A percentile compares a stretch with the other conserved stretches of the same genome.
Evolutionary conservation across 2,888 invertebrate genomes (phyloP).

Genomic region (Galerucella calmariensis): DNA sequence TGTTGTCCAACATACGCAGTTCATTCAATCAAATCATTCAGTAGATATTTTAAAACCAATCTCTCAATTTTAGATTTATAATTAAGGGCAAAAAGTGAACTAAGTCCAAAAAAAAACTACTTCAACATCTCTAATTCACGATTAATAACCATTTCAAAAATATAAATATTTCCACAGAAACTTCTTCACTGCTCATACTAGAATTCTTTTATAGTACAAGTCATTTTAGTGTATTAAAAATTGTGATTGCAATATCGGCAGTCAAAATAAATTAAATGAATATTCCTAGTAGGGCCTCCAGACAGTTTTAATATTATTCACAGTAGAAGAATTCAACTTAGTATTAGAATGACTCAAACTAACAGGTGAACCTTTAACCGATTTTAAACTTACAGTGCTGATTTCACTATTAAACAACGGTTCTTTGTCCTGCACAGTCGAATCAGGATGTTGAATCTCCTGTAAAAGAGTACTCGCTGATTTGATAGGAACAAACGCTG

Average conservation of each 20-base stretch:
- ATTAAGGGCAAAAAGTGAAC: too few relatives aligned
- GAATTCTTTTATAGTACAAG: too few relatives aligned
- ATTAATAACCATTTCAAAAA: too few relatives aligned
- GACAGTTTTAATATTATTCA: slow-evolving; percentile 74
- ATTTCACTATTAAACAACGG: slow-evolving; percentile 67
- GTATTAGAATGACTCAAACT: slow-evolving; percentile 65
- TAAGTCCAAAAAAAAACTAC: too few relatives aligned
- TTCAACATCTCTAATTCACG: too few relatives aligned
- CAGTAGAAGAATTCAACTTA: slow-evolving; percentile 65
- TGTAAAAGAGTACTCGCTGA: slow-evolving; percentile 71
- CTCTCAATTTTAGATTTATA: too few relatives aligned
- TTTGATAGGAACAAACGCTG: slow-evolving; percentile 77
- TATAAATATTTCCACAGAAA: too few relatives aligned
- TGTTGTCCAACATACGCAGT: too few relatives aligned
- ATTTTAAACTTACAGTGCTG: slow-evolving; percentile 72
- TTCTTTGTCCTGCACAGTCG: slow-evolving; percentile 69
- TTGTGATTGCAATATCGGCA: neutral
- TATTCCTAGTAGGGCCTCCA: slow-evolving; percentile 78
- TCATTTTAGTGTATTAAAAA: too few relatives aligned
- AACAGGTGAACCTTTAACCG: slow-evolving; percentile 64
- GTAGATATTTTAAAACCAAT: too few relatives aligned
- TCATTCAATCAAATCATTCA: too few relatives aligned
- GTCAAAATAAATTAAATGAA: neutral
- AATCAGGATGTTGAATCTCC: slow-evolving; percentile 69
- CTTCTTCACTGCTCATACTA: too few relatives aligned